Evolutionary conservation across 2,113 vertebrate species (phyloP).

Genomic region (Noturus placidus): DNA sequence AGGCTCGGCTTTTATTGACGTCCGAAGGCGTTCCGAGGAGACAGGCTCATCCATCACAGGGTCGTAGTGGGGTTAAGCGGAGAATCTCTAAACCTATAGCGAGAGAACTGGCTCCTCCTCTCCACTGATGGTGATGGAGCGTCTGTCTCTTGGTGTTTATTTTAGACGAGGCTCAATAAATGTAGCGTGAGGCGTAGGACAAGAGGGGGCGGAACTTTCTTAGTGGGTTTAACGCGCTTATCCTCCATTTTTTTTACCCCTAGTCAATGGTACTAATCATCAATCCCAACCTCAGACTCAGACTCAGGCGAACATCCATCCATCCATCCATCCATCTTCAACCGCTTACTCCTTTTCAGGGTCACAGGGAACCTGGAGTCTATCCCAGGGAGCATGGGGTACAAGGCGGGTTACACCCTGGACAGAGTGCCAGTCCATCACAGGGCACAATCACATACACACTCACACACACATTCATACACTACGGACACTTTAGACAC

Average conservation of each 20-base stretch:
- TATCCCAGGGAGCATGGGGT: too few relatives aligned
- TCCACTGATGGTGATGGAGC: constrained; percentile 43
- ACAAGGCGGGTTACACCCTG: too few relatives aligned
- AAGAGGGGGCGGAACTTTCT: neutral
- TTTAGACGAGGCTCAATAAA: constrained; percentile 11
- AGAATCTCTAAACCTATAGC: constrained; percentile 18
- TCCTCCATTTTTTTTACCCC: too few relatives aligned
- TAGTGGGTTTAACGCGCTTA: neutral
- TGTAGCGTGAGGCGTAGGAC: neutral
- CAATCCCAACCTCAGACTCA: neutral
- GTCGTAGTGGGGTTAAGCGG: neutral
- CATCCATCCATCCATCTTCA: too few relatives aligned
- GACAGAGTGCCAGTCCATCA: too few relatives aligned
- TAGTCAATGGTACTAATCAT: neutral
- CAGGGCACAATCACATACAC: too few relatives aligned
- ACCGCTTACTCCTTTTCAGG: too few relatives aligned
- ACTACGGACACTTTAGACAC: too few relatives aligned
- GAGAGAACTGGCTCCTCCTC: constrained; percentile 30
- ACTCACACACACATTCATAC: too few relatives aligned
- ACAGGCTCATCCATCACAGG: constrained; percentile 29
- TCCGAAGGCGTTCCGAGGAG: constrained; percentile 8
- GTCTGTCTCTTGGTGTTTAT: constrained; percentile 24
- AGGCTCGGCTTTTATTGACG: constrained; percentile 43
- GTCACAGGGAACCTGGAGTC: too few relatives aligned
- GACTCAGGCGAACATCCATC: neutral